Base-by-base conservation (phyloP, 2,888 invertebrate species). In the Spodoptera picta region DNA sequence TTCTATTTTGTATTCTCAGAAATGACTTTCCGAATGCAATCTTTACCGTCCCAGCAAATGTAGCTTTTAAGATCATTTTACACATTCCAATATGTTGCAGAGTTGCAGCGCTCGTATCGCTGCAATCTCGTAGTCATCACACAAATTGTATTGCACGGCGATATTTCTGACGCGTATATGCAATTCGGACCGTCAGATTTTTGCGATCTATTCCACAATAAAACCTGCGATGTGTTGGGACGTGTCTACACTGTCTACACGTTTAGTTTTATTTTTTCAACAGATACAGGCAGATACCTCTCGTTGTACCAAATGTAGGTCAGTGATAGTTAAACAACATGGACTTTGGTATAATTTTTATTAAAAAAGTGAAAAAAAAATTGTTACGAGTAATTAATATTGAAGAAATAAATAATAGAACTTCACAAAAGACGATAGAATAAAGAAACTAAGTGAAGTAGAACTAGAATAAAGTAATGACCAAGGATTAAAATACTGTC, bases 181-280 rank as follows among this genome's bases (percentile, higher is more conserved):
- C 59, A 69, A 70, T 69, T 59, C 47, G n/a, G 14, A 49, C n/a
- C 53, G 57, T 49, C 69, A 73, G 60, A 69, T 74, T 71, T 73
- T 68, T 68, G 69, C 69, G 58, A 62, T 53, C 48, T 46, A 55
- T 73, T 69, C 60, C 24, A 46, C 56, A 69, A 60, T 74, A 69
- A 62, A 47, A 24, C 6, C 42, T 7, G 9, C 55, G 14, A 48
- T 55, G 44, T 60, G 55, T 72, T 51, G 47, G 27, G 51, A 24
- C 19, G 12, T 23, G 11, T 36, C 31, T 43, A 52, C 5, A 54
- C 43, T 70, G 27, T 27, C 12, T 27, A 44, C 10, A 27, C 19
- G 11, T 5, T 52, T 23, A 48, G 45, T 67, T 27, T 27, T 36
- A 23, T 36, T 36, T 36, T 36, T 36, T 36, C 2, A 5, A 36